Conservation (phyloP, 2,113 vertebrate genomes). For the Corynorhinus townsendii region DNA sequence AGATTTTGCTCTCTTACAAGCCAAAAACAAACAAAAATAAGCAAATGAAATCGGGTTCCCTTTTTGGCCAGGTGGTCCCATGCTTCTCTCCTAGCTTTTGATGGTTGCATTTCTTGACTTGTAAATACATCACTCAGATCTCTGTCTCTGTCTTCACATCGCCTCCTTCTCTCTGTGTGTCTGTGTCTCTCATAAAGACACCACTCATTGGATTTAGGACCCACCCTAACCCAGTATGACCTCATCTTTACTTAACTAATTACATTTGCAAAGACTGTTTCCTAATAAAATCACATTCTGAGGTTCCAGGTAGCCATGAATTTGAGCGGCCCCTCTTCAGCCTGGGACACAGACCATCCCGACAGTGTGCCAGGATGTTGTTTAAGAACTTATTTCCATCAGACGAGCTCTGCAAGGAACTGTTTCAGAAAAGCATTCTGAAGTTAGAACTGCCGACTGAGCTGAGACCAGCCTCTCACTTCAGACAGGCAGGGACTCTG, state of each 20-base stretch:
- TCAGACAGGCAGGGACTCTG: background rate
- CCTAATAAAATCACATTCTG: background rate
- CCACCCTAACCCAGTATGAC: background rate
- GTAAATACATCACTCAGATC: accelerated
- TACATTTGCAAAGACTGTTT: background rate
- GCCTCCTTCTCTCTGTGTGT: background rate
- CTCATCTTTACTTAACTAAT: background rate
- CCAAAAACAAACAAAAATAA: background rate
- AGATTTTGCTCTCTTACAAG: background rate
- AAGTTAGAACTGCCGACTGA: background rate
- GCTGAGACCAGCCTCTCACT: background rate
- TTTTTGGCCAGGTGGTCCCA: background rate
- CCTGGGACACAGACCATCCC: background rate
- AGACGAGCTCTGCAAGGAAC: background rate
- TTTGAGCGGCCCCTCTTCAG: background rate
- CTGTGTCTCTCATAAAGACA: background rate
- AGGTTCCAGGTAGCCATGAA: background rate
- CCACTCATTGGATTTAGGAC: background rate
- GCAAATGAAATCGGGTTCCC: background rate
- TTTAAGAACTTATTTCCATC: background rate
- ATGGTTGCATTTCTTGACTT: background rate
- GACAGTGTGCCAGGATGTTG: background rate
- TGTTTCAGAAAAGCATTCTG: background rate
- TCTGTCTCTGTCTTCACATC: background rate
- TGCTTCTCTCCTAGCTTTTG: background rate